Conservation (phyloP, 2,888 invertebrate genomes). For the Syrphus vitripennis region DNA sequence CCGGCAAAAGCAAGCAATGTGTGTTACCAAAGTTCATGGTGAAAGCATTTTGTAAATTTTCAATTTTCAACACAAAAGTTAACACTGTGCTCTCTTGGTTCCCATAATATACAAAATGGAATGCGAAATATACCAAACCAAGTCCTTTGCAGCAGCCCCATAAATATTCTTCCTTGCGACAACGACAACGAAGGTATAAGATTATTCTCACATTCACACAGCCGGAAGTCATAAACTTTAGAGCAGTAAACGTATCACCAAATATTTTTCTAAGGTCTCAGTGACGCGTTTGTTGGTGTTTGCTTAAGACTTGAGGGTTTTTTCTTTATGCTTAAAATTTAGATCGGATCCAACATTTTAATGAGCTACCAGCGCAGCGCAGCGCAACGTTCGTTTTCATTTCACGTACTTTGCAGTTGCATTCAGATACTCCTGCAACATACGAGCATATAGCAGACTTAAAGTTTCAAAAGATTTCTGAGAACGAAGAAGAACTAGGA, state of each 20-base stretch:
- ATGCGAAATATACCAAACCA: too few relatives aligned
- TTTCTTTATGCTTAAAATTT: not conserved
- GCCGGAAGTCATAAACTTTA: slow-evolving; percentile 61
- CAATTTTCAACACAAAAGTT: slow-evolving; percentile 58
- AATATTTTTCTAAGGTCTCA: slow-evolving; percentile 55
- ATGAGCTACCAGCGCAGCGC: too few relatives aligned
- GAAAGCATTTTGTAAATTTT: slow-evolving; percentile 65
- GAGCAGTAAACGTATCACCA: slow-evolving; percentile 43
- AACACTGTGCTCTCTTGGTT: slow-evolving; percentile 40
- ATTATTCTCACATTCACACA: slow-evolving; percentile 18
- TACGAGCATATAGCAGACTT: too few relatives aligned
- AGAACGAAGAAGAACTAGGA: not conserved
- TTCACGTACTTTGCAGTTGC: not conserved
- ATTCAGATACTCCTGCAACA: not conserved
- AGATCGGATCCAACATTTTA: slow-evolving; percentile 54
- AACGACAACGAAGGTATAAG: too few relatives aligned
- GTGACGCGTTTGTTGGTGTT: slow-evolving; percentile 39
- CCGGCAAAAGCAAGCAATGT: not conserved
- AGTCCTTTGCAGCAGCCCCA: not conserved
- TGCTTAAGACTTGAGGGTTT: slow-evolving; percentile 16
- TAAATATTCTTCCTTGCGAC: not conserved
- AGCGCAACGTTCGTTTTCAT: not conserved
- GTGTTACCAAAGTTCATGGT: slow-evolving; percentile 52
- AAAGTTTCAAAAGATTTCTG: not conserved
- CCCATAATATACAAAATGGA: too few relatives aligned